Evolutionary conservation across 2,113 vertebrate species (phyloP).

Genomic region (Xiphophorus couchianus): DNA sequence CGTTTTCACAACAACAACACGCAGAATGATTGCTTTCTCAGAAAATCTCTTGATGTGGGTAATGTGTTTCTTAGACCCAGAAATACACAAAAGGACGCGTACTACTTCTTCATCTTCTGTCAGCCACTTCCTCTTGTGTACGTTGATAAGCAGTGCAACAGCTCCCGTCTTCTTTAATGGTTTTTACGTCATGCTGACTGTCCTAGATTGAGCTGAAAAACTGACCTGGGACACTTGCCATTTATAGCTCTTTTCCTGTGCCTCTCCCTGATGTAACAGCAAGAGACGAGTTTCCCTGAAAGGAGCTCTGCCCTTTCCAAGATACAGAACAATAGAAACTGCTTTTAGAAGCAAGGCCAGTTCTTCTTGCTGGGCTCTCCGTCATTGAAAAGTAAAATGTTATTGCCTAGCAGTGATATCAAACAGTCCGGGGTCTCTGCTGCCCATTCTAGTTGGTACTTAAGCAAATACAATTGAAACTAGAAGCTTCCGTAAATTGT

Average conservation of each 20-base stretch:
- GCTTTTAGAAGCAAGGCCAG: conserved; percentile 1
- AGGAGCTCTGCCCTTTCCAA: conserved; percentile 25
- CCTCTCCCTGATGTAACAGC: conserved; percentile 51
- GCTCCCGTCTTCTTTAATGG: conserved; percentile 23
- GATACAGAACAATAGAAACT: conserved; percentile 14
- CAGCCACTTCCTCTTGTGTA: conserved; percentile 39
- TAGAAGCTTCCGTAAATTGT: no score
- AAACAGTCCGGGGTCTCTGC: background rate
- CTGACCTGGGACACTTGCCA: conserved; percentile 64
- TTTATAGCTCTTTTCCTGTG: conserved; percentile 68
- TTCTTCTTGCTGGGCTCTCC: background rate
- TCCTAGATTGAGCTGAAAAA: conserved; percentile 73
- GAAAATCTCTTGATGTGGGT: conserved; percentile 7
- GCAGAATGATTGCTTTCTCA: conserved; percentile 16
- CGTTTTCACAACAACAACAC: conserved; percentile 5
- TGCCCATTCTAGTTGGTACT: background rate
- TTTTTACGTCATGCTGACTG: conserved; percentile 52
- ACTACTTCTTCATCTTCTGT: conserved; percentile 7
- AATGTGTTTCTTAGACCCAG: background rate
- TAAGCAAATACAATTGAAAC: no score
- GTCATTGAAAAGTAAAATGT: no score
- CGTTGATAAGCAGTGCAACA: conserved; percentile 12
- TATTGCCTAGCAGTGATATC: no score
- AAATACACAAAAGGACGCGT: background rate
- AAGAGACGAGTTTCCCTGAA: conserved; percentile 44